Percentiles rank a stretch among this genome's conserved stretches.
Evolutionary conservation across 2,113 vertebrate species (phyloP).

Genomic region (Ranitomeya imitator): DNA sequence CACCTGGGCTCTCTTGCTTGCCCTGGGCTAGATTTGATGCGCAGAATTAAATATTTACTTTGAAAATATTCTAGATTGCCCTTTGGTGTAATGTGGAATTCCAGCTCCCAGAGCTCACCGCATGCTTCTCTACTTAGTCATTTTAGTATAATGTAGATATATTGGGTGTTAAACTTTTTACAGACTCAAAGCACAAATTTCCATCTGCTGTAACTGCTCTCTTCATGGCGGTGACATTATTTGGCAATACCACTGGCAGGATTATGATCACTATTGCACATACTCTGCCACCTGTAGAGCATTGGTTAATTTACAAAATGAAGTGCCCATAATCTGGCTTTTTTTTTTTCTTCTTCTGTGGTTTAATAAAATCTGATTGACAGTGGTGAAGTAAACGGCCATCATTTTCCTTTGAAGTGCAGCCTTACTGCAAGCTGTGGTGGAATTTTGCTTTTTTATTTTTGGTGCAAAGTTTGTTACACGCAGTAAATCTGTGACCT

Average conservation of each 20-base stretch:
- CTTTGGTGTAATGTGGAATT: background rate
- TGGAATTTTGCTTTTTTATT: no score
- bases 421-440: no score
- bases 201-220: background rate
- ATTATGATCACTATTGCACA: background rate
- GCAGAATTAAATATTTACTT: slow-evolving; percentile 1
- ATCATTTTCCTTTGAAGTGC: no score
- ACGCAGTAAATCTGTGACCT: no score
- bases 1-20: no score
- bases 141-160: background rate
- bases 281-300: background rate
- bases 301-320: background rate
- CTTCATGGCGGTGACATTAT: background rate
- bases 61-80: background rate
- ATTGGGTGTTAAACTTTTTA: background rate
- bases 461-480: no score
- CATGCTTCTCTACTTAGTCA: background rate
- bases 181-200: background rate
- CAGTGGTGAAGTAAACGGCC: no score
- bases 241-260: background rate
- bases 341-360: no score
- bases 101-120: background rate
- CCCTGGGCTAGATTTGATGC: background rate
- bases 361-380: no score
- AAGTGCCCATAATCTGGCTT: no score